phyloP scores from a whole-genome alignment of 2,888 invertebrate species.

The Pterostichus niger region DNA sequence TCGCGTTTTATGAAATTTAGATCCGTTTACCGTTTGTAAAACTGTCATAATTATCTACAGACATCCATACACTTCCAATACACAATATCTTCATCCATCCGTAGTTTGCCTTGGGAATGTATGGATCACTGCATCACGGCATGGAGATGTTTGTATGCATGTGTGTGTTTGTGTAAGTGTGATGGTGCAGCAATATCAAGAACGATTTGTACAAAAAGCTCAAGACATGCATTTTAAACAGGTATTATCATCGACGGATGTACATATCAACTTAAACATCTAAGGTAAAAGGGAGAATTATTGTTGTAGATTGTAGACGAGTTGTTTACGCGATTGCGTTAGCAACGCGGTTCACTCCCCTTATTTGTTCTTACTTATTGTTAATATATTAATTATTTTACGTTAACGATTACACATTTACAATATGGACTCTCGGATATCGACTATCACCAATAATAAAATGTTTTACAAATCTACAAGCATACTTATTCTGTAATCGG shows the following conservation, averaged over 20 bases:
- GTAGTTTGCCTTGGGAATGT: conserved; percentile 24
- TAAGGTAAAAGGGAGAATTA: conserved; percentile 58
- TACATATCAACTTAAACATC: conserved; percentile 60
- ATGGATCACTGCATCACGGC: conserved; percentile 18
- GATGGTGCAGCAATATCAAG: conserved; percentile 64
- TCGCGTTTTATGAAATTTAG: conserved; percentile 34
- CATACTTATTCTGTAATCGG: conserved; percentile 66
- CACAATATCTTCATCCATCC: conserved; percentile 9
- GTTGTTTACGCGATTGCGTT: conserved; percentile 16
- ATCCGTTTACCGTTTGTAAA: conserved; percentile 44
- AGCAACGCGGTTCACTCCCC: conserved; percentile 43
- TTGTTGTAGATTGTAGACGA: conserved; percentile 35
- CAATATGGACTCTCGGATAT: conserved; percentile 66
- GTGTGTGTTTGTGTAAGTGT: conserved; percentile 54
- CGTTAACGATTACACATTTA: conserved; percentile 65
- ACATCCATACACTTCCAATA: conserved; percentile 22
- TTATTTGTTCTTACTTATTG: conserved; percentile 56
- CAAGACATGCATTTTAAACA: conserved; percentile 62
- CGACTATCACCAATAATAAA: conserved; percentile 64
- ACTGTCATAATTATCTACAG: conserved; percentile 25
- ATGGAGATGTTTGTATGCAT: conserved; percentile 45
- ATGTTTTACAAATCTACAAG: conserved; percentile 65
- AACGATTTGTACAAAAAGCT: conserved; percentile 65
- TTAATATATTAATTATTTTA: conserved; percentile 61
- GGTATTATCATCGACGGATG: conserved; percentile 61